Percentiles rank a stretch among this genome's conserved stretches.
Conservation (phyloP, 2,797 vertebrate species). For the Crypturellus tataupa region DNA sequence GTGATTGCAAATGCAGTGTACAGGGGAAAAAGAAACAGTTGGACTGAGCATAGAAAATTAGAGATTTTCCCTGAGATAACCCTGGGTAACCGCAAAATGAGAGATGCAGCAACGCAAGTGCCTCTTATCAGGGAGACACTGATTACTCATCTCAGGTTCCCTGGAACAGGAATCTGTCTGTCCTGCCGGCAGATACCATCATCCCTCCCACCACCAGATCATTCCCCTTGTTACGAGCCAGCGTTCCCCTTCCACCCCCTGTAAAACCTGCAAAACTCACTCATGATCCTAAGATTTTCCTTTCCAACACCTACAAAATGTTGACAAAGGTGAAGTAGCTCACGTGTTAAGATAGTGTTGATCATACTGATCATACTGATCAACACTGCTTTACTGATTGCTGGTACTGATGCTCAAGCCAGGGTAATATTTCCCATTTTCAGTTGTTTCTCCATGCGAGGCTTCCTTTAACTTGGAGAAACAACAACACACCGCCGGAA, state of each 20-base stretch:
- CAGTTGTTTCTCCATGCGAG: background rate
- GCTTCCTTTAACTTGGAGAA: background rate
- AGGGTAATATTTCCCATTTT: background rate
- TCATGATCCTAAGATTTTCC: background rate
- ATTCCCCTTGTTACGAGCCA: background rate
- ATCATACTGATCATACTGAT: background rate
- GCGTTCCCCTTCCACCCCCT: background rate
- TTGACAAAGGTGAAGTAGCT: background rate
- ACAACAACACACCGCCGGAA: background rate
- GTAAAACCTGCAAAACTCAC: background rate
- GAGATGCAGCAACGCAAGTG: background rate
- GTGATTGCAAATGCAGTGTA: background rate
- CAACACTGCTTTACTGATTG: background rate
- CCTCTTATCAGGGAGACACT: background rate
- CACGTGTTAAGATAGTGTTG: background rate
- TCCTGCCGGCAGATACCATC: background rate
- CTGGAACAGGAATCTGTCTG: background rate
- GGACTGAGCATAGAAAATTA: background rate
- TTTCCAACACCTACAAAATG: background rate
- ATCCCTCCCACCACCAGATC: accelerated
- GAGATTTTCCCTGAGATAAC: background rate
- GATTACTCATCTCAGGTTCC: background rate
- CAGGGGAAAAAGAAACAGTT: background rate
- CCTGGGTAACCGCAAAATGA: background rate
- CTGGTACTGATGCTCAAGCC: background rate